Evolutionary conservation across 2,113 vertebrate species (phyloP).

Genomic region (Sakesphorus luctuosus): DNA sequence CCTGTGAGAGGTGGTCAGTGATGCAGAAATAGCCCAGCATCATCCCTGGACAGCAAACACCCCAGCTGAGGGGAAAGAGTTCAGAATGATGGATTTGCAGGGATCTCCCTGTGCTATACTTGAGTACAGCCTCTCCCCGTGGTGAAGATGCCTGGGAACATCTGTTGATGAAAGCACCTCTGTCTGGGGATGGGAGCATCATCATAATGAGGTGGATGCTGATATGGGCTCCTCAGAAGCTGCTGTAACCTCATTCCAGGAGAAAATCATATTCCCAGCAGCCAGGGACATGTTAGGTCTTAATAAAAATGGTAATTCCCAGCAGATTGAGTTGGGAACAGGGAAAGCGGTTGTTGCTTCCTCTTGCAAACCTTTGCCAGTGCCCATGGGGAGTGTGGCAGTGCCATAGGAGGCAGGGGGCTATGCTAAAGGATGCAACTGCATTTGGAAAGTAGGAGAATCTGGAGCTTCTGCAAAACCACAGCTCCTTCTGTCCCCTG

Average conservation of each 20-base stretch:
- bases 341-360: neutral
- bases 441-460: neutral
- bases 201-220: neutral
- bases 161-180: neutral
- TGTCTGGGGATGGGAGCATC: neutral
- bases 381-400: neutral
- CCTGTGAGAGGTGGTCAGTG: neutral
- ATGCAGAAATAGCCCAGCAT: neutral
- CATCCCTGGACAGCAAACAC: neutral
- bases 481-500: neutral
- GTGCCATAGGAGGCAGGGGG: neutral
- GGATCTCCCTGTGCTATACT: rapidly evolving
- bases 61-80: neutral
- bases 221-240: neutral
- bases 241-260: constrained; percentile 40
- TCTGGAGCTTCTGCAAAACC: neutral
- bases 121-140: neutral
- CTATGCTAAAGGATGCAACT: neutral
- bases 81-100: neutral
- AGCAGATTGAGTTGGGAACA: constrained; percentile 45
- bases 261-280: constrained; percentile 59
- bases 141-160: neutral
- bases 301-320: constrained; percentile 68
- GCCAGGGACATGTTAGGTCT: constrained; percentile 50
- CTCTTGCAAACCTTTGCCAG: neutral